A percentile compares a stretch with the other conserved stretches of the same genome.
These are phyloP conservation scores for Clepsis dumicolana DNA, from an alignment of 2,888 invertebrate species.

Conservation along the genomic window DNA sequence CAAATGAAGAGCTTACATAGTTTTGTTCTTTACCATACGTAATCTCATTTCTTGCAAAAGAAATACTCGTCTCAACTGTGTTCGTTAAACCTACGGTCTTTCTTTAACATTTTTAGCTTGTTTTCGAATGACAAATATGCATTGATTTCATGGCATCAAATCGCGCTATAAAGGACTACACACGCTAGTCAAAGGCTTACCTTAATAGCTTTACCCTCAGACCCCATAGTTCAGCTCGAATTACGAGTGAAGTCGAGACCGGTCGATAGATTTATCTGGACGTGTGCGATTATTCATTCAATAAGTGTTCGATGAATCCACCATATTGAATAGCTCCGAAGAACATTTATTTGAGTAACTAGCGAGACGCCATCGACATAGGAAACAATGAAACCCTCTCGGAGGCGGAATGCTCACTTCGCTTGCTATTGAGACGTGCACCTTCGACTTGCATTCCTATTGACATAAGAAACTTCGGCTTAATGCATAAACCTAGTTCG, in stretches of 20 bases:
- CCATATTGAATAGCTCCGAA: constrained; percentile 37
- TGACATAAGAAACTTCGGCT: constrained; percentile 53
- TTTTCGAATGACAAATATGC: too few relatives aligned
- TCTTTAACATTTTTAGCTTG: too few relatives aligned
- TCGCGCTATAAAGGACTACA: background rate
- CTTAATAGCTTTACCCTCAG: constrained; percentile 14
- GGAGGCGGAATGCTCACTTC: constrained; percentile 54
- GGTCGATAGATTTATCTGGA: constrained; percentile 24
- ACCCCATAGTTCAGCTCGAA: constrained; percentile 20
- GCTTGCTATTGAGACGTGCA: constrained; percentile 62
- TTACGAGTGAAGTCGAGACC: constrained; percentile 29
- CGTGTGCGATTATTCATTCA: constrained; percentile 36
- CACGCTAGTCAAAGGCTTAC: background rate
- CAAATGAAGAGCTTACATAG: too few relatives aligned
- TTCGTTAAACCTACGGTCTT: too few relatives aligned
- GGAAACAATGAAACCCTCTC: constrained; percentile 68
- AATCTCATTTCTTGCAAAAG: too few relatives aligned
- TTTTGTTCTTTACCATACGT: too few relatives aligned
- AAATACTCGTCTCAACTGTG: too few relatives aligned
- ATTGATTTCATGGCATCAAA: background rate
- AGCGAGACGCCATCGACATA: constrained; percentile 51
- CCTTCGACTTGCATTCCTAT: constrained; percentile 54
- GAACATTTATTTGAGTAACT: constrained; percentile 49
- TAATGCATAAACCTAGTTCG: constrained; percentile 27
- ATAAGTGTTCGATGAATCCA: constrained; percentile 38